Percentiles rank a stretch among this genome's conserved stretches.
Evolutionary conservation across 2,888 invertebrate genomes (phyloP).

Genomic region (Caenorhabditis sinica): DNA sequence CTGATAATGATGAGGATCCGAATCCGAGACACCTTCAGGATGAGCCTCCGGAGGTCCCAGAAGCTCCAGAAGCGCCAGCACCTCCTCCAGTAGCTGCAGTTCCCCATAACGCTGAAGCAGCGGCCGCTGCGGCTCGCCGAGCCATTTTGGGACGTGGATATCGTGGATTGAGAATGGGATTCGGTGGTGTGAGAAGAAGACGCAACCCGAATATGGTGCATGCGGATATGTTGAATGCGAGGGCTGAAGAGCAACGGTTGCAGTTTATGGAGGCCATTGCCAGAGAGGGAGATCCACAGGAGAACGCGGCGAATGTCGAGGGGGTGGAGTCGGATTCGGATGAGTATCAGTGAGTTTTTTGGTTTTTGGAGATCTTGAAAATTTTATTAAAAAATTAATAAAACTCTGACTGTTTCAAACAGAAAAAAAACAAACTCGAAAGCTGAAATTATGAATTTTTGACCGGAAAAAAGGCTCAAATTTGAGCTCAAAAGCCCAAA

Average conservation of each 20-base stretch:
- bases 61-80: neutral
- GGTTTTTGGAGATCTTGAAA: neutral
- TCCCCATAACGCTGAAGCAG: conserved; percentile 1
- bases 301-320: neutral
- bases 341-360: conserved; percentile 15
- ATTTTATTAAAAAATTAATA: neutral
- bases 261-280: conserved; percentile 43
- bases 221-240: conserved; percentile 26
- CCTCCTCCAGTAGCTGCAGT: neutral
- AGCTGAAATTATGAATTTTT: too few species aligned
- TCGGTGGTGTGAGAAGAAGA: neutral
- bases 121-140: conserved; percentile 6
- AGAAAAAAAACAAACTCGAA: too few species aligned
- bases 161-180: neutral
- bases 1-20: conserved; percentile 18
- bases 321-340: conserved; percentile 10
- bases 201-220: neutral
- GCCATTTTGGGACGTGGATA: neutral
- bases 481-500: too few species aligned
- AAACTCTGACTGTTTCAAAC: too few species aligned
- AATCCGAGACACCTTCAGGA: too few species aligned
- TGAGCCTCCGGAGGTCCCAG: neutral
- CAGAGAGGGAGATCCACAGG: conserved; percentile 10
- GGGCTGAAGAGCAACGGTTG: conserved; percentile 47
- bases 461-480: too few species aligned